A percentile compares a stretch with the other conserved stretches of the same genome.
Evolutionary conservation across 35 echinoderm and acorn worm species (phyloP).

Genomic region (Amphiura filiformis): DNA sequence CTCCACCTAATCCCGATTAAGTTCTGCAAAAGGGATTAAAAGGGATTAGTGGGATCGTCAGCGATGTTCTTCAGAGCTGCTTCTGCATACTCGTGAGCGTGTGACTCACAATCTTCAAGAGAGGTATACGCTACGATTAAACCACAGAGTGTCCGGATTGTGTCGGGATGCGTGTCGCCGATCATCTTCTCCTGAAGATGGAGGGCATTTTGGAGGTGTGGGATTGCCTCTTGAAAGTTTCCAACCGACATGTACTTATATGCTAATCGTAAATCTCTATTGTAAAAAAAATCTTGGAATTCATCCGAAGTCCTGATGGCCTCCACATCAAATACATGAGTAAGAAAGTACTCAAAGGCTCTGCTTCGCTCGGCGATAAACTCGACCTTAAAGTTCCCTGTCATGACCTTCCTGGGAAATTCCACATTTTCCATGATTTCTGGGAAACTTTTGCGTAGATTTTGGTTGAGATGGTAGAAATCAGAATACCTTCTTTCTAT

Average conservation of each 20-base stretch:
- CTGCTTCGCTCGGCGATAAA: slow-evolving; percentile 92
- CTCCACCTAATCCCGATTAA: slow-evolving; percentile 88
- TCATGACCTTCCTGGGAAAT: slow-evolving; percentile 85
- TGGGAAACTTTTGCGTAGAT: slow-evolving; percentile 58
- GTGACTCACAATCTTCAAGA: slow-evolving; percentile 72
- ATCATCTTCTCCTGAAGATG: slow-evolving; percentile 95
- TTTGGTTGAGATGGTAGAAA: slow-evolving; percentile 70
- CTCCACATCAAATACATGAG: slow-evolving; percentile 63
- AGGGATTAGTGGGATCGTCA: slow-evolving; percentile 75
- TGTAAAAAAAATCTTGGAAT: slow-evolving; percentile 95
- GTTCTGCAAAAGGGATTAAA: slow-evolving; percentile 83
- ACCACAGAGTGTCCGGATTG: slow-evolving; percentile 69
- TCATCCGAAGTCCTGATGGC: slow-evolving; percentile 52
- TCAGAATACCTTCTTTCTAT: slow-evolving; percentile 93
- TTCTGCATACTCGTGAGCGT: slow-evolving; percentile 77
- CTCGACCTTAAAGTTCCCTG: slow-evolving; percentile 83
- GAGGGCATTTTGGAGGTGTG: slow-evolving; percentile 79
- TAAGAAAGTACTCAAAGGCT: slow-evolving; percentile 89
- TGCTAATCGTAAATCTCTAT: slow-evolving; percentile 70
- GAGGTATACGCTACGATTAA: slow-evolving; percentile 87
- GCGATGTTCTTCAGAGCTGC: slow-evolving; percentile 70
- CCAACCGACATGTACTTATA: slow-evolving; percentile 68
- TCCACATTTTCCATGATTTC: slow-evolving; percentile 76
- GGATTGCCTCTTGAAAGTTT: slow-evolving; percentile 82
- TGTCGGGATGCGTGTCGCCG: slow-evolving; percentile 70